phyloP scores from a whole-genome alignment of 2,113 vertebrate genomes.

The Sinosuthora webbiana region DNA sequence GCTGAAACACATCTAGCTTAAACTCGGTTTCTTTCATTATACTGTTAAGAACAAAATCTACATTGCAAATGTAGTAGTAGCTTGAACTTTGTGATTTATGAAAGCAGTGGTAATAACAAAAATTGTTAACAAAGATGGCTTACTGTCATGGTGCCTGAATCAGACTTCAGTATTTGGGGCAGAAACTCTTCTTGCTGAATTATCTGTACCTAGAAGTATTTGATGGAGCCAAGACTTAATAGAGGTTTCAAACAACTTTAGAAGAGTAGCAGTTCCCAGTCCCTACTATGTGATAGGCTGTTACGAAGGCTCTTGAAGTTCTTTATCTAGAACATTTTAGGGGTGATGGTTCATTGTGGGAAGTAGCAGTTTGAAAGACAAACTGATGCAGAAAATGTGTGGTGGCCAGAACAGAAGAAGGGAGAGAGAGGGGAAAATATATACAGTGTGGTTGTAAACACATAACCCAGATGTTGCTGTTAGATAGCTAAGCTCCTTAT shows the following conservation, averaged over 20 bases:
- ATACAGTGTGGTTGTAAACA: neutral
- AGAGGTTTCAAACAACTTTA: neutral
- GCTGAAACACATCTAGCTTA: neutral
- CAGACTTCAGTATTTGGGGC: neutral
- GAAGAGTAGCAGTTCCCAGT: neutral
- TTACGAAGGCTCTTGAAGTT: neutral
- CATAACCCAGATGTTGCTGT: too few relatives aligned
- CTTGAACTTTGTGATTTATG: neutral
- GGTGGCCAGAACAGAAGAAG: neutral
- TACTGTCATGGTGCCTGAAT: neutral
- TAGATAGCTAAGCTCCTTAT: neutral
- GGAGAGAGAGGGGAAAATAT: neutral
- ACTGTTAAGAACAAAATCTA: neutral
- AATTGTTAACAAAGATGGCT: neutral
- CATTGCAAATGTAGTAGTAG: neutral
- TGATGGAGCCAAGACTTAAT: neutral
- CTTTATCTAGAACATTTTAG: neutral
- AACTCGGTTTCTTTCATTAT: neutral
- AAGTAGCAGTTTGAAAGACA: neutral
- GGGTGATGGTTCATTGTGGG: neutral
- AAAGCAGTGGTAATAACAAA: neutral
- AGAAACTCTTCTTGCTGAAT: neutral
- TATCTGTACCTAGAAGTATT: neutral
- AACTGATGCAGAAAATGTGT: neutral
- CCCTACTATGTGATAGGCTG: neutral